These are phyloP conservation scores for Parauchenoglanis punctatus DNA, from an alignment of 2,797 vertebrate species.

Conservation along the genomic window DNA sequence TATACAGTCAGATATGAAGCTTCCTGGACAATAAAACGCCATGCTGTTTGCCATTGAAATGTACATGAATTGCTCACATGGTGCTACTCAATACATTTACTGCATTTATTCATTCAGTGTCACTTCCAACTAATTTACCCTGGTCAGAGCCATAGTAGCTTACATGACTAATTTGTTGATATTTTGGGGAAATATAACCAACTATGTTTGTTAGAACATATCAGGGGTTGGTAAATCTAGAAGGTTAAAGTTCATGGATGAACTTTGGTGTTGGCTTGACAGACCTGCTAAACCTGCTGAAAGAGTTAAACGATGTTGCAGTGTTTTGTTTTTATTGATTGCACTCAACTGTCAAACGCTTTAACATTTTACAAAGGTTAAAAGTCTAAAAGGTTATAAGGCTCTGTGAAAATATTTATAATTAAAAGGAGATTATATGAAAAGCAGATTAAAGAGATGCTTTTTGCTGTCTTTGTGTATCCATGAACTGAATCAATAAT, in stretches of 20 bases:
- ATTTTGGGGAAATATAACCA: not conserved
- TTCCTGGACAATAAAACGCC: not conserved
- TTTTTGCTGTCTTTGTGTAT: not conserved
- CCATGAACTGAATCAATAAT: not conserved
- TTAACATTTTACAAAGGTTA: not conserved
- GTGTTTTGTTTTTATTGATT: not conserved
- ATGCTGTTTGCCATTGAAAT: not conserved
- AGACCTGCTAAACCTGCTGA: not conserved
- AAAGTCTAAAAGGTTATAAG: not conserved
- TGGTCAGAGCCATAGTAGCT: not conserved
- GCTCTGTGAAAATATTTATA: not conserved
- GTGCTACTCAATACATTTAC: not conserved
- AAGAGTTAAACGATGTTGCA: not conserved
- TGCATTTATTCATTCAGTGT: not conserved
- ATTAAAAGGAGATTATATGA: too few species aligned
- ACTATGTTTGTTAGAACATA: not conserved
- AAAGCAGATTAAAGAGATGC: not conserved
- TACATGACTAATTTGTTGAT: not conserved
- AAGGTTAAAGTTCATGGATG: too few species aligned
- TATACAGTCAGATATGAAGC: not conserved
- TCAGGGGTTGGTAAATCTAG: too few species aligned
- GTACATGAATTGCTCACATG: not conserved
- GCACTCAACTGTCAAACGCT: not conserved
- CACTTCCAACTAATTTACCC: not conserved
- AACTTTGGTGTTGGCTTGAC: not conserved